Conservation (phyloP, 2,888 invertebrate genomes). For the Colostygia pectinataria region DNA sequence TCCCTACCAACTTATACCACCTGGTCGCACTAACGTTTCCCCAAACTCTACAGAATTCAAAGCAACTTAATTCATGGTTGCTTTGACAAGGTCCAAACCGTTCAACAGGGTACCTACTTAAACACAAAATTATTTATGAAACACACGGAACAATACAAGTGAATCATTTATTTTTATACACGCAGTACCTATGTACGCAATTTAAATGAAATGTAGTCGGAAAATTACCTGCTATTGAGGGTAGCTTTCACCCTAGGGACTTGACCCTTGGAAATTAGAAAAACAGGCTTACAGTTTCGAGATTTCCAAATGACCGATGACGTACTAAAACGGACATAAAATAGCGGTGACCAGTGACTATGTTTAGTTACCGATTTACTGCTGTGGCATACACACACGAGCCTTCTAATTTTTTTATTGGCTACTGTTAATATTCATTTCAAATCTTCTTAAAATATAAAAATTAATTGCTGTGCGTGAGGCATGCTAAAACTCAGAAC, state of each 20-base stretch:
- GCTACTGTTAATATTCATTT: no score
- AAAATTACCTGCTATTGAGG: slow-evolving; percentile 12
- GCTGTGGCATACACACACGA: no score
- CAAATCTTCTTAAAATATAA: no score
- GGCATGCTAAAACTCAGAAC: no score
- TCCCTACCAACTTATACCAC: neutral
- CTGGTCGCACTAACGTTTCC: slow-evolving; percentile 1
- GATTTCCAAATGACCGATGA: neutral
- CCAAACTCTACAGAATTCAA: neutral
- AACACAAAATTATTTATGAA: neutral
- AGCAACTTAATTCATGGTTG: neutral
- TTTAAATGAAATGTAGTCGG: slow-evolving; percentile 19
- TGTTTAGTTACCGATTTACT: no score
- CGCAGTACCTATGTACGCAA: slow-evolving; percentile 6
- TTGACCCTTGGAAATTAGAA: slow-evolving; percentile 11
- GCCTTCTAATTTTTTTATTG: no score
- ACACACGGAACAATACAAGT: slow-evolving; percentile 1
- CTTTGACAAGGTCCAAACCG: slow-evolving; percentile 8
- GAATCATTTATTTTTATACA: slow-evolving; percentile 21
- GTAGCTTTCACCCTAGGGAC: slow-evolving; percentile 3
- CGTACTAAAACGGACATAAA: no score
- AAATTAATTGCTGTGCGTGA: no score
- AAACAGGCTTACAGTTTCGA: neutral
- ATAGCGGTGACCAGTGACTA: no score
- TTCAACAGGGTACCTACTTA: no score